phyloP scores from a whole-genome alignment of 2,797 vertebrate species.

The Chelonia mydas region DNA sequence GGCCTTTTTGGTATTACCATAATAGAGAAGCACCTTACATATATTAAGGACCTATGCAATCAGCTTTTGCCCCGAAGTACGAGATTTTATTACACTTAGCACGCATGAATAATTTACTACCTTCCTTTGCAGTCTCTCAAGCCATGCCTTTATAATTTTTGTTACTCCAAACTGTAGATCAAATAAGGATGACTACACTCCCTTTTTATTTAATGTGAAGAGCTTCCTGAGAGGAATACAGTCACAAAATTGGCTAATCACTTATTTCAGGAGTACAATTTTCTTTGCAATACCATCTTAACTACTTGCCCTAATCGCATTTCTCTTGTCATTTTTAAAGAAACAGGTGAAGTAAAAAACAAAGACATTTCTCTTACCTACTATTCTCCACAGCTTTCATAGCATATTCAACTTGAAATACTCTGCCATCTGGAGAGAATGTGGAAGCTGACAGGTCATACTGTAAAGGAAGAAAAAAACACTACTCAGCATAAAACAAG shows the following conservation, averaged over 20 bases:
- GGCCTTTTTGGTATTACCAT: neutral
- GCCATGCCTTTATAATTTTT: neutral
- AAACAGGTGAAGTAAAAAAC: neutral
- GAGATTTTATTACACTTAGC: neutral
- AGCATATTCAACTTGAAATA: conserved; percentile 98
- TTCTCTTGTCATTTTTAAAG: neutral
- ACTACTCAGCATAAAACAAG: neutral
- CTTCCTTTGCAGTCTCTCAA: neutral
- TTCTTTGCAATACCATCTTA: rapidly evolving
- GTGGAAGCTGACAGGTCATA: conserved; percentile 98
- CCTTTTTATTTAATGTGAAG: neutral
- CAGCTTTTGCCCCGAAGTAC: neutral
- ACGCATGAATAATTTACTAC: neutral
- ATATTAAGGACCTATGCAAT: rapidly evolving
- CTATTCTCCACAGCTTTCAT: conserved; percentile 99
- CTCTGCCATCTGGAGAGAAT: conserved; percentile 96
- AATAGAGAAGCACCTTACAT: neutral
- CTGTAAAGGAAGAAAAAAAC: conserved; percentile 74
- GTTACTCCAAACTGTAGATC: neutral
- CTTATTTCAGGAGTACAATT: neutral
- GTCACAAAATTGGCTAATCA: neutral
- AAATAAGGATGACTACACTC: neutral
- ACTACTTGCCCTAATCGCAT: neutral
- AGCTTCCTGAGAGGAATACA: neutral
- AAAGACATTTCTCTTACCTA: conserved; percentile 84